Percentiles rank a stretch among this genome's conserved stretches.
These are phyloP conservation scores for Ferdinandea cuprea DNA, from an alignment of 2,888 invertebrate genomes.

Conservation along the genomic window DNA sequence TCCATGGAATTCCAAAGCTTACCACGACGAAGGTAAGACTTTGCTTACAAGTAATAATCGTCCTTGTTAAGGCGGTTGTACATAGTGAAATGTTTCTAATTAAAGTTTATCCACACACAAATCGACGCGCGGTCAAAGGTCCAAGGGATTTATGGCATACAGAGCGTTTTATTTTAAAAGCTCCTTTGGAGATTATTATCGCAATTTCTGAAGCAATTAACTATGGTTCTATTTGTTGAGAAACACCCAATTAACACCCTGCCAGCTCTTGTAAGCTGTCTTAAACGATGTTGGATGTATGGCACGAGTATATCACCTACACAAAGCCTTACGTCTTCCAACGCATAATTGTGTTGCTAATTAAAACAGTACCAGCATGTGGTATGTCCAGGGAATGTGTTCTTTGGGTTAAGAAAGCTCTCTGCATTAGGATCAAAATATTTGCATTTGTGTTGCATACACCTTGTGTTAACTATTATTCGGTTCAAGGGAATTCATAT, in stretches of 20 bases:
- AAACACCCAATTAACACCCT: constrained; percentile 42
- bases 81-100: constrained; percentile 19
- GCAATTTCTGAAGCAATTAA: constrained; percentile 39
- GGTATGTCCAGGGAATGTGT: background rate
- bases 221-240: constrained; percentile 31
- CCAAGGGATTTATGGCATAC: constrained; percentile 20
- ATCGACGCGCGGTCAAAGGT: constrained; percentile 11
- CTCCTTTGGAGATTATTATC: constrained; percentile 7
- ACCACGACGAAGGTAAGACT: too few relatives aligned
- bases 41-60: constrained; percentile 16
- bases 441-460: background rate
- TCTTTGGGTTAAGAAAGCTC: background rate
- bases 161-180: background rate
- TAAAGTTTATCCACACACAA: constrained; percentile 1
- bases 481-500: constrained; percentile 23
- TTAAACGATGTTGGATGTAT: background rate
- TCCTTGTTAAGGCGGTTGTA: constrained; percentile 23
- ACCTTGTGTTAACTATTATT: background rate
- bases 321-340: constrained; percentile 5
- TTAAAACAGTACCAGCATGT: constrained; percentile 41
- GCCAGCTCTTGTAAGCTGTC: background rate
- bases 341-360: constrained; percentile 44
- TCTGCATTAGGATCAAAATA: background rate
- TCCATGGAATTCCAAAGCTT: too few relatives aligned
- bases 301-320: background rate